phyloP scores from a whole-genome alignment of 2,797 vertebrate species.

The Pangasius mekongensis region DNA sequence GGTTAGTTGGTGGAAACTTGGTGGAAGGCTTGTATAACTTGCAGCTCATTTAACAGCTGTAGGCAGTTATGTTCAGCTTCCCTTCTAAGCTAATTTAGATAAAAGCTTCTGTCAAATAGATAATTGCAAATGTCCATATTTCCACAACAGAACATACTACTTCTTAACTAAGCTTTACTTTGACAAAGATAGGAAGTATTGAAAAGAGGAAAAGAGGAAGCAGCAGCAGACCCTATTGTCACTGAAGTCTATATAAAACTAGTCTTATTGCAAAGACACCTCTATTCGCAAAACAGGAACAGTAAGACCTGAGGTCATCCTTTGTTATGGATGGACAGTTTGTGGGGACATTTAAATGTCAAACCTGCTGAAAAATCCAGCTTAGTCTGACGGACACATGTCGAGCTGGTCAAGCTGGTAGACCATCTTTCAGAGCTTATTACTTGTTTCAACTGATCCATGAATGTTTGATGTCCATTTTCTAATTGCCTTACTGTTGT shows the following conservation, averaged over 20 bases:
- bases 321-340: slow-evolving; percentile 69
- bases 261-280: slow-evolving; percentile 38
- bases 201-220: slow-evolving; percentile 29
- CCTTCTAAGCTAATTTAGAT: background rate
- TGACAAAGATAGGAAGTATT: slow-evolving; percentile 10
- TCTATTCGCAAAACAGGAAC: slow-evolving; percentile 69
- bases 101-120: background rate
- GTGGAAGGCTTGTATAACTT: background rate
- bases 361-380: slow-evolving; percentile 2
- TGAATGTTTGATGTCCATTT: background rate
- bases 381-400: background rate
- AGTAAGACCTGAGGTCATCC: slow-evolving; percentile 57
- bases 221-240: background rate
- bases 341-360: slow-evolving; percentile 61
- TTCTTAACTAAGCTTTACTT: background rate
- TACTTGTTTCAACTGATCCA: background rate
- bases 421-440: background rate
- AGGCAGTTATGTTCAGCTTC: background rate
- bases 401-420: background rate
- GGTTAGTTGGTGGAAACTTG: background rate
- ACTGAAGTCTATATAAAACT: slow-evolving; percentile 32
- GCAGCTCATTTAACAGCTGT: background rate
- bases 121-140: background rate
- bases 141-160: background rate
- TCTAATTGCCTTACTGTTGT: background rate